Percentiles rank a stretch among this genome's conserved stretches.
phyloP scores from a whole-genome alignment of 2,113 vertebrate genomes.

The Stictonetta naevosa region DNA sequence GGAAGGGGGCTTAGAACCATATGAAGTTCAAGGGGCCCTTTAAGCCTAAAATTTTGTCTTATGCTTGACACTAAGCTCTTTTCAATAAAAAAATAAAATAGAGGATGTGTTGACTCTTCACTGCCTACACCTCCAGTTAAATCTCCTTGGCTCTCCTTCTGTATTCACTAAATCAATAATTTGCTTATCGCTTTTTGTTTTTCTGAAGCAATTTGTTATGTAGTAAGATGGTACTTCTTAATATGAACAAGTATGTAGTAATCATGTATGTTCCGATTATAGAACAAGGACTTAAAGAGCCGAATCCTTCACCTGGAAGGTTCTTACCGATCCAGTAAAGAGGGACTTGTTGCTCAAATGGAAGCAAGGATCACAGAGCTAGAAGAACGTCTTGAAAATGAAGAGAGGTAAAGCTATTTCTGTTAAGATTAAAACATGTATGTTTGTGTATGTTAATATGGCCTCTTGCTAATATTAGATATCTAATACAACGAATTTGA shows the following conservation, averaged over 20 bases:
- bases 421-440: neutral
- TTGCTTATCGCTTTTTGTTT: neutral
- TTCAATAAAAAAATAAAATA: neutral
- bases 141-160: neutral
- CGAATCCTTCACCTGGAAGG: constrained; percentile 89
- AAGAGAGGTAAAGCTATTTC: constrained; percentile 85
- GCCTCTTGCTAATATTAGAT: neutral
- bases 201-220: neutral
- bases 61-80: neutral
- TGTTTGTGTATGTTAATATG: neutral
- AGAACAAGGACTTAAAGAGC: constrained; percentile 96
- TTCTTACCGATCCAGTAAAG: constrained; percentile 91
- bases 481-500: neutral
- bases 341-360: constrained; percentile 90
- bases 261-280: constrained; percentile 3
- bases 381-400: constrained; percentile 89
- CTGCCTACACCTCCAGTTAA: neutral
- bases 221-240: neutral
- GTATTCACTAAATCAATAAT: neutral
- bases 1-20: neutral
- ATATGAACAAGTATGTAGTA: neutral
- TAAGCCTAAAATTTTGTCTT: neutral
- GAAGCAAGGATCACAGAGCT: constrained; percentile 90
- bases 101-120: neutral
- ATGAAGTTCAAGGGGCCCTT: neutral